Evolutionary conservation across 2,797 vertebrate species (phyloP), one percentile per base, ranked within the genome.

Genomic region (Danionella dracula): DNA sequence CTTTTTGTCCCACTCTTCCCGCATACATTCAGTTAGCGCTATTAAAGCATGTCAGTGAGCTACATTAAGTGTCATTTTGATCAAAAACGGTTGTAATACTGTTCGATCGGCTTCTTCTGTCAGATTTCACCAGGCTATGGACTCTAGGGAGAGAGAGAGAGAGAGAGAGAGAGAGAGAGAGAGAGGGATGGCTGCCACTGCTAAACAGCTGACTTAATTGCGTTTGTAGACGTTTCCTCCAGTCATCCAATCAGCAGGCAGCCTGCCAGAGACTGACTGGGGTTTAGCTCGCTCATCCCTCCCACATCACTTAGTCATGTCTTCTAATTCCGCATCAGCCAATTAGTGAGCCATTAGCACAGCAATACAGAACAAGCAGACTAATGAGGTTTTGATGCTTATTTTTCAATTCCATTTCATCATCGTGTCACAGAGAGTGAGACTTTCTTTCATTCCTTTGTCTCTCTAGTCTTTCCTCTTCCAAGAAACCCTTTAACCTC

Each of bases 301-400:
- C 67, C 61, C 63, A 66, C 62, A 55, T 73, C 54, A 63, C 55
- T 76, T 67, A 67, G 41, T 68, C 63, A 56, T 54, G 19, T 15
- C 16, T 13, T 0, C 31, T 12, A n/a, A 63, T 63, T 67, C 60
- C 50, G n/a, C 74, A 49, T 17, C 46, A 51, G 51, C 50, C 70
- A 76, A 70, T 76, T 76, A 76, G 37, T 23, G 34, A 19, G 38
- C 55, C 61, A 58, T 73, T 68, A 63, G 40, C 40, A 48, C 8
- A 16, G 50, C 70, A 46, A 66, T 27, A 50, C 70, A 57, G 38
- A 59, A 45, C 17, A 21, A 35, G 41, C 37, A 48, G 40, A 1
- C 55, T 75, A 75, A 72, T 17, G 44, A 75, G 73, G 29, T 27
- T 40, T 64, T 51, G 42, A 64, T 64, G 56, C 41, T 65, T 61